phyloP scores from a whole-genome alignment of 2,888 invertebrate species.

The Drosophila sordidula region DNA sequence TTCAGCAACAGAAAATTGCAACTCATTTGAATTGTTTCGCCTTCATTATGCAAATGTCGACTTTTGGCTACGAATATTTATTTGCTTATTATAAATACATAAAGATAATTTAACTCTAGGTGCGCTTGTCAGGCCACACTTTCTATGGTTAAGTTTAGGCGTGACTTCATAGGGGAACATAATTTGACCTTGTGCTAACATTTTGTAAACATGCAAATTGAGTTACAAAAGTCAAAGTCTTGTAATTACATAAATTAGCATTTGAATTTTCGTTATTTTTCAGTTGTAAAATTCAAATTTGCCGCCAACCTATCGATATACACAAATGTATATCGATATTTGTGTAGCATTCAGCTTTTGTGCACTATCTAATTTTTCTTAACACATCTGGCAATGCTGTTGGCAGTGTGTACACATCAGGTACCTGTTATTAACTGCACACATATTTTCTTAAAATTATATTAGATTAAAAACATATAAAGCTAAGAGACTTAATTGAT shows the following conservation, averaged over 20 bases:
- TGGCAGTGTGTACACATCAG: slow-evolving; percentile 33
- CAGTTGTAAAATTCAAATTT: background rate
- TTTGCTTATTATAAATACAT: slow-evolving; percentile 73
- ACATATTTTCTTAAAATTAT: background rate
- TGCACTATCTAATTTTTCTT: accelerated
- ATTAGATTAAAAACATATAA: background rate
- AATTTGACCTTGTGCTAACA: background rate
- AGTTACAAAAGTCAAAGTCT: background rate
- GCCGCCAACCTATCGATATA: slow-evolving; percentile 19
- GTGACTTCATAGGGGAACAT: slow-evolving; percentile 7
- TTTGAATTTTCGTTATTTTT: background rate
- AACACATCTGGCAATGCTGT: slow-evolving; percentile 23
- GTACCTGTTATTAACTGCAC: background rate
- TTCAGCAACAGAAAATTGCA: slow-evolving; percentile 66
- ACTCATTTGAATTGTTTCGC: slow-evolving; percentile 71
- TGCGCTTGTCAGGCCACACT: slow-evolving; percentile 19
- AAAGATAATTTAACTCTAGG: slow-evolving; percentile 38
- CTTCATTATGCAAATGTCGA: slow-evolving; percentile 71
- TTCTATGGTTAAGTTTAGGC: slow-evolving; percentile 19
- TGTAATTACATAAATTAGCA: background rate
- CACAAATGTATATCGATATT: background rate
- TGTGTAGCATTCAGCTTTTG: slow-evolving; percentile 18
- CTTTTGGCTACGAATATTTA: slow-evolving; percentile 66
- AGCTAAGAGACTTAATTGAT: background rate
- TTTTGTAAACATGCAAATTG: background rate